Evolutionary conservation across 2,113 vertebrate genomes (phyloP).

Genomic region (Smithornis capensis): DNA sequence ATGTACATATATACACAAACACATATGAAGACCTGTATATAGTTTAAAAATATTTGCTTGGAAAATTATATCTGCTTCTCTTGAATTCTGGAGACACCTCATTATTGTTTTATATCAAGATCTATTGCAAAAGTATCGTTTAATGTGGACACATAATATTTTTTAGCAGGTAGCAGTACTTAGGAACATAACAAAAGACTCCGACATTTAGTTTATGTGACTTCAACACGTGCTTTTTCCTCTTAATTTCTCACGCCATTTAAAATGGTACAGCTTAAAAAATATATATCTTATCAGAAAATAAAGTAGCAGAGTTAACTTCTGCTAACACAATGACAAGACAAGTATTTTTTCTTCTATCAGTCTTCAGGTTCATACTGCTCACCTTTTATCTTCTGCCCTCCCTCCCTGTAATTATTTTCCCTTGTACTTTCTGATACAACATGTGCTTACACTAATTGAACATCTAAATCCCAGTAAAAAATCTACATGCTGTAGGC

Average conservation of each 20-base stretch:
- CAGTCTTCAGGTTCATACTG: neutral
- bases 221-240: neutral
- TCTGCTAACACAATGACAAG: neutral
- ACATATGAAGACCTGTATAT: neutral
- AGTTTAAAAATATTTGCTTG: neutral
- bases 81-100: neutral
- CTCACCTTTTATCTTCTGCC: neutral
- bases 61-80: neutral
- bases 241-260: neutral
- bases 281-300: neutral
- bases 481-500: neutral
- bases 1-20: neutral
- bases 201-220: neutral
- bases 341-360: neutral
- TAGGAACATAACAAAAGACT: neutral
- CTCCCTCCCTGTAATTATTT: neutral
- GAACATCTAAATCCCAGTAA: neutral
- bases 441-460: neutral
- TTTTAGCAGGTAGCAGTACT: neutral
- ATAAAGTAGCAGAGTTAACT: neutral
- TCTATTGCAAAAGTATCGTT: neutral
- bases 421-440: neutral
- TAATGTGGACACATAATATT: neutral
- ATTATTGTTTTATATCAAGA: neutral
- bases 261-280: neutral